These are phyloP conservation scores for Takifugu ocellatus DNA, from an alignment of 2,797 vertebrate species.

Conservation along the genomic window DNA sequence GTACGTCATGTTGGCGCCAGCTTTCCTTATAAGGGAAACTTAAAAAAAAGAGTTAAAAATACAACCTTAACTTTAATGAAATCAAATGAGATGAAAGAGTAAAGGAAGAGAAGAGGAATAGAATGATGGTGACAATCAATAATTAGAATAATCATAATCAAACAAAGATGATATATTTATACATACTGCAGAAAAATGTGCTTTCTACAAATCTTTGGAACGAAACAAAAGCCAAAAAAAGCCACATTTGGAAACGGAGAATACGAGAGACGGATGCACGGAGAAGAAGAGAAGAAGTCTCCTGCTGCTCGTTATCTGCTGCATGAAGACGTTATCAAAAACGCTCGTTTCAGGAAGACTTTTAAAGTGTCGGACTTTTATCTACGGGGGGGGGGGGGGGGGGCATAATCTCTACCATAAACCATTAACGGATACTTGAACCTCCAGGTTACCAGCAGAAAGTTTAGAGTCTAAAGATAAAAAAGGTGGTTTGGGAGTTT, in stretches of 20 bases:
- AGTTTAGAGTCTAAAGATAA: conserved; percentile 23
- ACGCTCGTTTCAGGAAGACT: conserved; percentile 73
- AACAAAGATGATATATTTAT: conserved; percentile 72
- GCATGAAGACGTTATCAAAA: conserved; percentile 14
- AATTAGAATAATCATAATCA: conserved; percentile 56
- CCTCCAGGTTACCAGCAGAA: conserved; percentile 19
- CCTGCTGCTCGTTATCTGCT: conserved; percentile 60
- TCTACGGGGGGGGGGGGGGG: conserved; percentile 42
- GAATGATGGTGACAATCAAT: conserved; percentile 63
- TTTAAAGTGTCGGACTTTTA: conserved; percentile 58
- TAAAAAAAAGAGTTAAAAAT: conserved; percentile 3
- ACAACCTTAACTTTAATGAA: conserved; percentile 51
- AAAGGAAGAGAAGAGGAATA: conserved; percentile 65
- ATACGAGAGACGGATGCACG: conserved; percentile 77
- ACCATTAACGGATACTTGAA: conserved; percentile 38
- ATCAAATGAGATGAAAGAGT: conserved; percentile 37
- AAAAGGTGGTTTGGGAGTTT: conserved; percentile 18
- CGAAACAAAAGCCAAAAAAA: conserved; percentile 71
- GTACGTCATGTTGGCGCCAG: neutral
- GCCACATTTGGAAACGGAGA: conserved; percentile 73
- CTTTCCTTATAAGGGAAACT: neutral
- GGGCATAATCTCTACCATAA: conserved; percentile 40
- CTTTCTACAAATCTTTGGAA: conserved; percentile 84
- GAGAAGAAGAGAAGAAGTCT: conserved; percentile 65
- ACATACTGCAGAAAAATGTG: conserved; percentile 74